Evolutionary conservation across 2,113 vertebrate genomes (phyloP).

Genomic region (Varanus komodoensis): DNA sequence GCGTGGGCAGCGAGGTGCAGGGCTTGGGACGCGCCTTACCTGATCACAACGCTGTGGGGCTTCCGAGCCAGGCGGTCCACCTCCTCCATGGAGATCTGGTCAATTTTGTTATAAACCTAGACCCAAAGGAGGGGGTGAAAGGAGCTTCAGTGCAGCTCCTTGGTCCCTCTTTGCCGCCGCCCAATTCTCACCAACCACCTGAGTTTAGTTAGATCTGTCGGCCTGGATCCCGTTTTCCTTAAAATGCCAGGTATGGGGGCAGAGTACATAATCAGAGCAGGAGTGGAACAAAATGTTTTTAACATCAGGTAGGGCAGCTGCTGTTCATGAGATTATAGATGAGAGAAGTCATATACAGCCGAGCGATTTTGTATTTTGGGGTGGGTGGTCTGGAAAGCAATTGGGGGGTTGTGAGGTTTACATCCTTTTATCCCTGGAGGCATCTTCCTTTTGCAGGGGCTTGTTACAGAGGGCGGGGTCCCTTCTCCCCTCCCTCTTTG

Average conservation of each 20-base stretch:
- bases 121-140: neutral
- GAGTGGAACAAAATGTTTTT: neutral
- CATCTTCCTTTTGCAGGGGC: neutral
- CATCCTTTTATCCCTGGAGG: neutral
- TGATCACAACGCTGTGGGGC: constrained; percentile 94
- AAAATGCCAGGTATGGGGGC: neutral
- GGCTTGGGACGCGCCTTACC: constrained; percentile 70
- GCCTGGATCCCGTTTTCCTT: too few species aligned
- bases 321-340: neutral
- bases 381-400: neutral
- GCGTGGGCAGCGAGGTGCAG: fast-evolving
- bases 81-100: constrained; percentile 98
- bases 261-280: neutral
- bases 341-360: neutral
- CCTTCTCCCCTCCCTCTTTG: neutral
- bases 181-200: too few species aligned
- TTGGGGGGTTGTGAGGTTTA: neutral
- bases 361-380: neutral
- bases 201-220: neutral
- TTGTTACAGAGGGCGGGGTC: neutral
- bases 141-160: too few species aligned
- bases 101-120: constrained; percentile 99
- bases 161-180: too few species aligned
- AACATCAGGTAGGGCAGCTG: neutral
- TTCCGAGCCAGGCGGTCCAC: constrained; percentile 92